Percentiles rank a stretch among this genome's conserved stretches.
phyloP scores from a whole-genome alignment of 2,113 vertebrate genomes.

The Periophthalmodon schlosseri region DNA sequence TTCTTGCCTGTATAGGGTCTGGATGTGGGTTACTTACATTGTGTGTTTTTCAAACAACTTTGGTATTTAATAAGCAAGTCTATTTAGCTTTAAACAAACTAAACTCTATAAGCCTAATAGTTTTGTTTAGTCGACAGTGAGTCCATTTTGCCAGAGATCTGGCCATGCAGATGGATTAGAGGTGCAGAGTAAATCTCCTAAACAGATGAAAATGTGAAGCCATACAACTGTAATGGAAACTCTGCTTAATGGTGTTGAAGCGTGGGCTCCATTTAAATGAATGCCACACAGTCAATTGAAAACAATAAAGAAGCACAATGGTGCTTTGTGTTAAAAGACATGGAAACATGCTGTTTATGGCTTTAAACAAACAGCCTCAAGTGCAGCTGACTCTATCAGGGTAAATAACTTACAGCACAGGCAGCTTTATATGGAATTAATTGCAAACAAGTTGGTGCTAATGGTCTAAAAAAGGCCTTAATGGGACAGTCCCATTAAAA shows the following conservation, averaged over 20 bases:
- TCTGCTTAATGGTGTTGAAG: conserved; percentile 1
- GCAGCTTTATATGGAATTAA: conserved; percentile 74
- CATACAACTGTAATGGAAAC: conserved; percentile 11
- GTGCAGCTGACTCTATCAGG: conserved; percentile 65
- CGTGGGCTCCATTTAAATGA: background rate
- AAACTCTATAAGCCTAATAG: background rate
- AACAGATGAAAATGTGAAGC: conserved; percentile 11
- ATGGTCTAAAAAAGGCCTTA: conserved; percentile 73
- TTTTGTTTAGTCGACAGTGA: background rate
- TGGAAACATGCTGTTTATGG: conserved; percentile 63
- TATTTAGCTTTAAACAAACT: background rate
- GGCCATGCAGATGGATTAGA: background rate
- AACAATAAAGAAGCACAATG: conserved; percentile 18
- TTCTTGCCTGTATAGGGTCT: background rate
- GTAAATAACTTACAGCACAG: conserved; percentile 70
- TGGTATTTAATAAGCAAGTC: background rate
- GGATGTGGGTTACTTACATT: background rate
- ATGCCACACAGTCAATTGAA: conserved; percentile 6
- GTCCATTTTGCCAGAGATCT: background rate
- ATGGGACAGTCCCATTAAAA: conserved; percentile 77
- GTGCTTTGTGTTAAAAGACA: conserved; percentile 43
- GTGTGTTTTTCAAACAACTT: background rate
- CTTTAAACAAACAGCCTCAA: conserved; percentile 70
- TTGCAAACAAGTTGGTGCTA: conserved; percentile 74
- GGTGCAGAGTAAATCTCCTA: conserved; percentile 4